phyloP scores from a whole-genome alignment of 2,888 invertebrate genomes.

The Poecilus cupreus region DNA sequence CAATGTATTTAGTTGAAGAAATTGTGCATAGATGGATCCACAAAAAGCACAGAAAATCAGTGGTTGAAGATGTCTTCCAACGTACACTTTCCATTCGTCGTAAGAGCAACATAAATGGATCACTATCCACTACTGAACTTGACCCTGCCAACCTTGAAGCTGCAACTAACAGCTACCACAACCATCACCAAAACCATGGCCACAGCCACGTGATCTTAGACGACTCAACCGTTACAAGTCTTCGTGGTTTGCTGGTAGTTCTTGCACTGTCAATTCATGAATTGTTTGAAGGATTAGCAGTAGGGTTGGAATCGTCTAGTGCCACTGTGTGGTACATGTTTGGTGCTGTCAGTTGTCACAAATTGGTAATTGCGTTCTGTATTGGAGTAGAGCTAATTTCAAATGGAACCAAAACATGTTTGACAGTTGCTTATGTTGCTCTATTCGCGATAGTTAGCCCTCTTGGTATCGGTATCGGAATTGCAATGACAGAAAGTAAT shows the following conservation, averaged over 20 bases:
- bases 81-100: constrained; percentile 49
- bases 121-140: constrained; percentile 39
- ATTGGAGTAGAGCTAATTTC: constrained; percentile 89
- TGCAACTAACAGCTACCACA: neutral
- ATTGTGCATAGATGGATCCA: constrained; percentile 82
- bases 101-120: constrained; percentile 28
- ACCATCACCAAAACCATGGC: constrained; percentile 61
- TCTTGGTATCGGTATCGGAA: constrained; percentile 85
- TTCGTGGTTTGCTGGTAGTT: constrained; percentile 86
- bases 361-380: constrained; percentile 91
- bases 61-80: constrained; percentile 40
- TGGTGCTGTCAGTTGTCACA: constrained; percentile 89
- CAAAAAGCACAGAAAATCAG: constrained; percentile 69
- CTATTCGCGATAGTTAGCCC: constrained; percentile 89
- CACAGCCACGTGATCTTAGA: constrained; percentile 67
- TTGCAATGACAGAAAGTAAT: constrained; percentile 78
- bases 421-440: constrained; percentile 81
- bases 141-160: constrained; percentile 21
- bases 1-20: constrained; percentile 88
- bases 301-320: constrained; percentile 82
- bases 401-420: constrained; percentile 78
- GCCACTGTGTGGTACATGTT: constrained; percentile 85
- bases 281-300: constrained; percentile 89
- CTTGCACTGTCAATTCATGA: constrained; percentile 90
- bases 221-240: constrained; percentile 68